Conservation (phyloP, 2,888 invertebrate genomes). For the Theretra japonica region DNA sequence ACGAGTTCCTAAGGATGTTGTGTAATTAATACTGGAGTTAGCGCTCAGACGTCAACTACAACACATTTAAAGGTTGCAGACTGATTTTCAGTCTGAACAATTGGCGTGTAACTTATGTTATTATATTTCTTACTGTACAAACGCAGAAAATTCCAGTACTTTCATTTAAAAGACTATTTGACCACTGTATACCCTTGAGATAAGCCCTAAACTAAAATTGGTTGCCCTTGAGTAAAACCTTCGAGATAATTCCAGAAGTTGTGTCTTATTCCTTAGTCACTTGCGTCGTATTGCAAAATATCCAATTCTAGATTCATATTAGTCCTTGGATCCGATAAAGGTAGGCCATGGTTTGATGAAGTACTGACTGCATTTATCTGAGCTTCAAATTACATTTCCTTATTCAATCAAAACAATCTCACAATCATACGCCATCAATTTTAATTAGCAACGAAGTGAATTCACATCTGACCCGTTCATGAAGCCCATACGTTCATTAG, state of each 20-base stretch:
- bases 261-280: no score
- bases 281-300: no score
- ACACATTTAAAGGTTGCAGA: background rate
- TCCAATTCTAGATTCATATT: no score
- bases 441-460: conserved; percentile 1
- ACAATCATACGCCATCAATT: conserved; percentile 29
- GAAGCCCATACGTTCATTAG: conserved; percentile 26
- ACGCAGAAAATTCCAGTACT: no score
- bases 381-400: background rate
- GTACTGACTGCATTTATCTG: background rate
- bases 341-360: background rate
- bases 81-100: conserved; percentile 9
- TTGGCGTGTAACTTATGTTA: background rate
- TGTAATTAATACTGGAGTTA: conserved; percentile 34
- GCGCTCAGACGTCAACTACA: conserved; percentile 23
- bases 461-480: conserved; percentile 20
- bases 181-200: no score
- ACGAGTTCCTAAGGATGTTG: conserved; percentile 27
- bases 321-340: background rate
- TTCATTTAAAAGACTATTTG: no score
- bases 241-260: no score
- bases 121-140: no score
- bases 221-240: no score
- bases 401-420: conserved; percentile 18
- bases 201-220: no score